Conservation (phyloP, 2,797 vertebrate genomes). For the Tenualosa thibaudeaui region DNA sequence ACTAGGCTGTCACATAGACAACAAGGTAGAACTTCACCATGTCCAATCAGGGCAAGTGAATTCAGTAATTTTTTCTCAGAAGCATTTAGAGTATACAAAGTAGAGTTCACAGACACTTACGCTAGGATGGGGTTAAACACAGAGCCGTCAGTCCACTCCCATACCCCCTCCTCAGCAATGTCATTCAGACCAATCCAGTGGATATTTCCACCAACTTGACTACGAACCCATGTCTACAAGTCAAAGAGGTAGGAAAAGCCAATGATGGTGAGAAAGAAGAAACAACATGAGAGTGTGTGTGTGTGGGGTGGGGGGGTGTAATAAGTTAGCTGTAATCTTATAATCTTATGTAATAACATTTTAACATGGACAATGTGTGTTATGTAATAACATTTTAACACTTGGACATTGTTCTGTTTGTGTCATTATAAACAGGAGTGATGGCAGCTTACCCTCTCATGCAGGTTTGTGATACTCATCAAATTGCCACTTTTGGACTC, state of each 20-base stretch:
- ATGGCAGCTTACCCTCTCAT: slow-evolving; percentile 71
- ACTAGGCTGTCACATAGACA: not conserved
- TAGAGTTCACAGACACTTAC: slow-evolving; percentile 59
- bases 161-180: slow-evolving; percentile 58
- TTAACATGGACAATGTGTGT: no score
- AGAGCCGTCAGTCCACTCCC: slow-evolving; percentile 76
- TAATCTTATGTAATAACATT: no score
- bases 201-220: slow-evolving; percentile 64
- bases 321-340: no score
- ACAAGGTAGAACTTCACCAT: not conserved
- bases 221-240: slow-evolving; percentile 72
- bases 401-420: not conserved
- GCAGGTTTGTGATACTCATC: slow-evolving; percentile 71
- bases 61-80: not conserved
- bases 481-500: slow-evolving; percentile 58
- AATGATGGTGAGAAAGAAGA: no score
- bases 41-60: not conserved
- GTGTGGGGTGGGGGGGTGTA: no score
- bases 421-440: not conserved
- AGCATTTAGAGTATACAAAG: not conserved
- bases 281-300: no score
- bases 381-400: no score
- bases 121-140: slow-evolving; percentile 58
- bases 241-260: not conserved
- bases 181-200: slow-evolving; percentile 81